A percentile compares a stretch with the other conserved stretches of the same genome.
These are phyloP conservation scores for Thaumatotibia leucotreta DNA, from an alignment of 1,140 invertebrate species.

Conservation along the genomic window DNA sequence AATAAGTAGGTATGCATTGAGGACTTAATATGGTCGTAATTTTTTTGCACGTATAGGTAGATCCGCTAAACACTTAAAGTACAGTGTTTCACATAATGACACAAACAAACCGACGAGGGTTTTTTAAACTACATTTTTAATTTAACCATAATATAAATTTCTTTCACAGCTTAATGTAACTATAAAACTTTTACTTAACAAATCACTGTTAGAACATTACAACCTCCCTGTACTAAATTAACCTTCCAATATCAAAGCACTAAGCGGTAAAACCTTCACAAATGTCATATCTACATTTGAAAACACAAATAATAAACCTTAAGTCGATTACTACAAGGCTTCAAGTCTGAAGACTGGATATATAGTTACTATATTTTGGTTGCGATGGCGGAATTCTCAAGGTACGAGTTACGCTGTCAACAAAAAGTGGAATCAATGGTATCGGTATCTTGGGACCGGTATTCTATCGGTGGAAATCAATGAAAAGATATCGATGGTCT, in stretches of 20 bases:
- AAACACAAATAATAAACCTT: background rate
- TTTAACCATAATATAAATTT: too few relatives aligned
- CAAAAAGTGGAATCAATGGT: conserved; percentile 16
- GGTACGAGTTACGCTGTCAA: conserved; percentile 15
- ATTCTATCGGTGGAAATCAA: background rate
- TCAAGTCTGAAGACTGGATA: background rate
- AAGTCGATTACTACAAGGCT: background rate
- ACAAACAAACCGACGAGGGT: too few relatives aligned
- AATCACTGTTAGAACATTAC: background rate
- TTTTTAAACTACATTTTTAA: too few relatives aligned
- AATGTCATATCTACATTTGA: background rate
- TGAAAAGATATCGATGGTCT: background rate
- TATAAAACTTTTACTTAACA: background rate
- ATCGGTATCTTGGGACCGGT: background rate
- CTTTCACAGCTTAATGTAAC: too few relatives aligned
- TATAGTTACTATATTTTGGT: background rate
- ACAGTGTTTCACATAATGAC: too few relatives aligned
- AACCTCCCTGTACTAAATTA: background rate
- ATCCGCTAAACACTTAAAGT: too few relatives aligned
- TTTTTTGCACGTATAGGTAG: too few relatives aligned
- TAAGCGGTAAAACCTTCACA: background rate
- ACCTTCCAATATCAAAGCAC: background rate
- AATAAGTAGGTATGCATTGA: too few relatives aligned
- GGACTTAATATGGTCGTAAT: too few relatives aligned
- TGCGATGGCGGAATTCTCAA: conserved; percentile 11